Percentiles rank a stretch among this genome's conserved stretches.
Evolutionary conservation across 2,797 vertebrate genomes (phyloP).

Genomic region (Leptoclinus maculatus): DNA sequence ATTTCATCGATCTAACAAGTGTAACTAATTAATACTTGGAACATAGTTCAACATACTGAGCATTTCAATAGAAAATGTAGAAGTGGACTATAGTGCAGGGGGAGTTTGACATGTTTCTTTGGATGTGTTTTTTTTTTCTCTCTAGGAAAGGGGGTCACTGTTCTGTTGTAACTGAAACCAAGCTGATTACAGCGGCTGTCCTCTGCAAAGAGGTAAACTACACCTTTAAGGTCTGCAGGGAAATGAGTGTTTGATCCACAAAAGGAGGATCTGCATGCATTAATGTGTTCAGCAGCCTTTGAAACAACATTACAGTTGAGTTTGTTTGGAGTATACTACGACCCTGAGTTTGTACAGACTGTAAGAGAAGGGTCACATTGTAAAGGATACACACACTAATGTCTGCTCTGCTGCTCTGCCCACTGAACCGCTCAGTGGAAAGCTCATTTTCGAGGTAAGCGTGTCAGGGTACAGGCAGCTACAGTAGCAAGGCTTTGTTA

Average conservation of each 20-base stretch:
- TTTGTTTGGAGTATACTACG: slow-evolving; percentile 1
- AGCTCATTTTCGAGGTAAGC: slow-evolving; percentile 33
- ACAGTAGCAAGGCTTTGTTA: slow-evolving; percentile 16
- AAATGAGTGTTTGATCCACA: background rate
- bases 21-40: background rate
- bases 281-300: background rate
- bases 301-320: slow-evolving; percentile 12
- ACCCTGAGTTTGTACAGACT: background rate
- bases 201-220: background rate
- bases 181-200: background rate
- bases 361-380: background rate
- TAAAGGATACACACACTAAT: slow-evolving; percentile 31
- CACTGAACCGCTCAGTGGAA: slow-evolving; percentile 17
- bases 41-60: background rate
- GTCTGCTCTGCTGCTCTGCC: slow-evolving; percentile 11
- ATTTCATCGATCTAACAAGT: background rate
- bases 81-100: background rate
- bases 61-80: background rate
- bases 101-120: background rate
- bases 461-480: background rate
- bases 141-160: background rate
- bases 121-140: background rate
- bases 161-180: background rate
- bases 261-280: background rate
- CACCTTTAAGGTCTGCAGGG: background rate